Base-by-base conservation (phyloP, 2,797 vertebrate genomes). In the Eurystomus glaucurus region DNA sequence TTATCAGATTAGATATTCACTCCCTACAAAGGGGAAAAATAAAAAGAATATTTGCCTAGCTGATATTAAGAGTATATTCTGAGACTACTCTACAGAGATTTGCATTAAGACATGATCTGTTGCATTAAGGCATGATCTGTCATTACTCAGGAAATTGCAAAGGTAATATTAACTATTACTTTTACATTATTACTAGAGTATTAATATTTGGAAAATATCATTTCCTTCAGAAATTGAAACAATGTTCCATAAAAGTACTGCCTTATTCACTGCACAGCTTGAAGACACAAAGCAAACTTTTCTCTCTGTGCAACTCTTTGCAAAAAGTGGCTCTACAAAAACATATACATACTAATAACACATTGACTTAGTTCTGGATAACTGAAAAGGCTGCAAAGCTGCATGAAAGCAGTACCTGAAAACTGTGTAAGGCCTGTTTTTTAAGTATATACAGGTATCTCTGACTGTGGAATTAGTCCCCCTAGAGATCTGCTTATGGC, bases 1-100 rank as follows among this genome's bases (percentile, higher is more conserved):
- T 92, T 93, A 95, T 85, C 93, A 97, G 95, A 95, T 97, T 93
- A 97, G 55, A 77, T 72, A 86, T 82, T 92, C 1, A 68, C 82
- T 94, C 76, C 43, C 46, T 57, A 46, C 14, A 57, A 74, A 11
- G 29, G 14, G 11, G 19, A 26, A 77, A 71, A 86, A 82, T 14
- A 55, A 85, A 14, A 14, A 26, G 50, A 68, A 65, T 72, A 74
- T 48, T 62, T 80, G 21, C 16, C 19, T 64, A 5, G 8, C 17
- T 85, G 39, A 48, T 51, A 7, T 52, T 77, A 78, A 39, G 52
- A 80, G 9, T 43, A 9, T 61, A 70, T 72, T 51, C 39, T 41
- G 20, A 80, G 33, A 39, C 16, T 41, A 18, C 6, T 71, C 41
- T 66, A 33, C 12, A 50, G 25, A 50, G 5, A 3, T 68, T 79